phyloP scores from a whole-genome alignment of 1,140 invertebrate species.

The Cydia amplana region DNA sequence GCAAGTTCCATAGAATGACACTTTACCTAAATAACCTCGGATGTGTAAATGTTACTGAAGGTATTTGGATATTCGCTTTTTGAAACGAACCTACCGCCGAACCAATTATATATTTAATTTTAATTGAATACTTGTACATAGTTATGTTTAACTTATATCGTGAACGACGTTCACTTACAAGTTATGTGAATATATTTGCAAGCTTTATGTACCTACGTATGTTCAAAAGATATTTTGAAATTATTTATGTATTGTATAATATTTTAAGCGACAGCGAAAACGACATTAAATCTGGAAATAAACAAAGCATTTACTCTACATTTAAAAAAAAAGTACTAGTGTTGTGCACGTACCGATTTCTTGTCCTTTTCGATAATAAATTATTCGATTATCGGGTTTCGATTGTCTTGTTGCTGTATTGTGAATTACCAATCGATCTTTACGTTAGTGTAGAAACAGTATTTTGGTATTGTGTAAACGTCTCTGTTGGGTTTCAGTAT shows the following conservation, averaged over 20 bases:
- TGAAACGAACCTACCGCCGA: constrained; percentile 18
- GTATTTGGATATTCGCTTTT: constrained; percentile 10
- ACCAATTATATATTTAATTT: background rate
- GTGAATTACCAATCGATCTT: constrained; percentile 62
- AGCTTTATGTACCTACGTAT: constrained; percentile 67
- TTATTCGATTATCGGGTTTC: constrained; percentile 53
- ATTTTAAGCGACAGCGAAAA: constrained; percentile 55
- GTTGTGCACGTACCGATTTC: constrained; percentile 50
- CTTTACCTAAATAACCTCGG: background rate
- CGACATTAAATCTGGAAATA: constrained; percentile 53
- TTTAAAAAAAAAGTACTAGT: constrained; percentile 37
- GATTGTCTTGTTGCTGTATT: constrained; percentile 56
- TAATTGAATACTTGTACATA: constrained; percentile 22
- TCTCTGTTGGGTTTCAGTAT: constrained; percentile 58
- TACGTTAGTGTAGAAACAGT: constrained; percentile 68
- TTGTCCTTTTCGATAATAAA: constrained; percentile 60
- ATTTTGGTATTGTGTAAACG: constrained; percentile 67
- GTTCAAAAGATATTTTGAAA: constrained; percentile 58
- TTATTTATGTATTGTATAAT: constrained; percentile 65
- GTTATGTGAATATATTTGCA: constrained; percentile 51
- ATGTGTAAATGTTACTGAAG: background rate
- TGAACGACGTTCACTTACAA: constrained; percentile 42
- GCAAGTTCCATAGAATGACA: too few species aligned
- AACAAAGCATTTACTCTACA: constrained; percentile 59
- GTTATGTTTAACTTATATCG: constrained; percentile 31